Evolutionary conservation across 2,797 vertebrate species (phyloP).

Genomic region (Rhinoraja longicauda): DNA sequence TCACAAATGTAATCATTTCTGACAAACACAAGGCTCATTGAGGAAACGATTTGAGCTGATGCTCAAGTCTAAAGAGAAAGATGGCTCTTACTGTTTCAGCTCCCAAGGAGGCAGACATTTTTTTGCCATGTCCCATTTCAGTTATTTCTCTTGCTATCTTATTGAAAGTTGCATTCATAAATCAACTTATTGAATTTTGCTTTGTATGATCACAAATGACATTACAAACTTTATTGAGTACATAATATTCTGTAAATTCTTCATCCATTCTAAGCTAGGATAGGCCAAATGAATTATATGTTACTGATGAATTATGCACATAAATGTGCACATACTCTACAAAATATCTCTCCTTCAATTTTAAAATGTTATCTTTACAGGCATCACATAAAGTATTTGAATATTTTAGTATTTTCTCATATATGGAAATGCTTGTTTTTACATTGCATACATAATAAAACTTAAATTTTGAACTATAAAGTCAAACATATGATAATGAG

Average conservation of each 20-base stretch:
- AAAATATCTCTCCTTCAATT: neutral
- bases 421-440: neutral
- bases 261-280: too few species aligned
- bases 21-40: neutral
- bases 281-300: neutral
- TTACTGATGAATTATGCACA: neutral
- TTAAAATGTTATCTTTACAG: neutral
- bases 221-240: neutral
- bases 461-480: neutral
- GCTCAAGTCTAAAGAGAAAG: neutral
- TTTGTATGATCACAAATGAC: neutral
- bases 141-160: neutral
- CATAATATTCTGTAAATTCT: neutral
- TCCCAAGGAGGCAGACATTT: neutral
- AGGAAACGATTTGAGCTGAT: neutral
- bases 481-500: neutral
- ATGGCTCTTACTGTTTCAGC: neutral
- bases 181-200: neutral
- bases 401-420: neutral
- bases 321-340: neutral
- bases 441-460: neutral
- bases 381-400: too few species aligned
- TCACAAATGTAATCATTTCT: neutral
- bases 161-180: neutral
- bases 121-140: neutral